Evolutionary conservation across 1,140 invertebrate species (phyloP).

Genomic region (Micrasema longulum): DNA sequence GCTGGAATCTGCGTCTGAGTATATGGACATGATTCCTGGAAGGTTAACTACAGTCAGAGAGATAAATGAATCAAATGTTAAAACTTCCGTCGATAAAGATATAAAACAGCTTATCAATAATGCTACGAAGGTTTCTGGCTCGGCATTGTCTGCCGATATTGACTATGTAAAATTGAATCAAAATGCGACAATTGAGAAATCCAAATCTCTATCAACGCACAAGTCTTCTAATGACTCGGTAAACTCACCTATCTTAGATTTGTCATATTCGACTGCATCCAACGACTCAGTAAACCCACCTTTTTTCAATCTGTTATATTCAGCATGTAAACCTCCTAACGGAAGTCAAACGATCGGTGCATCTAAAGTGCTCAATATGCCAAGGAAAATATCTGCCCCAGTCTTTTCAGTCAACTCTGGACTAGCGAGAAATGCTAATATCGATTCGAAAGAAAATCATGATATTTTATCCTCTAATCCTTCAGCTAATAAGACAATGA

Average conservation of each 20-base stretch:
- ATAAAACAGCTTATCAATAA: conserved; percentile 52
- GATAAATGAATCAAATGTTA: conserved; percentile 45
- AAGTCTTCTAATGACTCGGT: conserved; percentile 9
- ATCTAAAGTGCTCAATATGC: conserved; percentile 37
- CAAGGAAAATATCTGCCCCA: conserved; percentile 46
- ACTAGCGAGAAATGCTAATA: conserved; percentile 32
- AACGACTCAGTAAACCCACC: too few relatives aligned
- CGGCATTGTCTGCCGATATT: conserved; percentile 22
- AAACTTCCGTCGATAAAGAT: conserved; percentile 45
- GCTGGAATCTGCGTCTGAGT: conserved; percentile 39
- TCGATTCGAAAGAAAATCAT: conserved; percentile 46
- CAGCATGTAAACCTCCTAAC: conserved; percentile 34
- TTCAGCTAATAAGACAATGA: conserved; percentile 47
- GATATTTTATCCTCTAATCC: conserved; percentile 51
- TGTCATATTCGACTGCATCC: conserved; percentile 5
- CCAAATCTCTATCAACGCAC: conserved; percentile 23
- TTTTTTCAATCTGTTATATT: neutral
- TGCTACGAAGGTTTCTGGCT: conserved; percentile 45
- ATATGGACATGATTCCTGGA: conserved; percentile 50
- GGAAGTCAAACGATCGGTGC: conserved; percentile 39
- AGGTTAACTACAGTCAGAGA: conserved; percentile 48
- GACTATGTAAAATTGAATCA: conserved; percentile 53
- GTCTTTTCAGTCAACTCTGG: conserved; percentile 32
- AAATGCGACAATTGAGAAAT: conserved; percentile 39
- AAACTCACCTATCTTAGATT: conserved; percentile 1